phyloP scores from a whole-genome alignment of 1,140 invertebrate genomes.

The Palaemon carinicauda region DNA sequence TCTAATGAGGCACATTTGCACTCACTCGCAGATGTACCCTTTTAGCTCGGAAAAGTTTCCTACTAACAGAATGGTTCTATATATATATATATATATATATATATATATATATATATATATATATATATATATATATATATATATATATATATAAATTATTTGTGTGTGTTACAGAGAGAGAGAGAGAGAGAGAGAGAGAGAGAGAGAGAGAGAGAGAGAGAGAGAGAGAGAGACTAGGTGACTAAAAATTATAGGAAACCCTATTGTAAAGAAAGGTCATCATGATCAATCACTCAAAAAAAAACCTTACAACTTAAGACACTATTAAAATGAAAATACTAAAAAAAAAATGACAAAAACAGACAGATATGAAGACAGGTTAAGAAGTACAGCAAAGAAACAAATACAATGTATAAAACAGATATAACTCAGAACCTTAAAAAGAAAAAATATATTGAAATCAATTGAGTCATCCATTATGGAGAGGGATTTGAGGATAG shows the following conservation, averaged over 20 bases:
- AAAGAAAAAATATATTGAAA: background rate
- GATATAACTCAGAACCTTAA: background rate
- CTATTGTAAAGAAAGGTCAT: too few relatives aligned
- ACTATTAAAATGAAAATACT: too few relatives aligned
- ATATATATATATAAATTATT: background rate
- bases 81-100: background rate
- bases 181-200: background rate
- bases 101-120: background rate
- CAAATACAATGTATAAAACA: too few relatives aligned
- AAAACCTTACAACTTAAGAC: too few relatives aligned
- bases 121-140: slow-evolving; percentile 9
- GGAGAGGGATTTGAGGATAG: background rate
- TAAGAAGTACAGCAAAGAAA: background rate
- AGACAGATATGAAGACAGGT: background rate
- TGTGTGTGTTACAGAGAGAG: too few relatives aligned
- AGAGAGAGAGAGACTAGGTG: background rate
- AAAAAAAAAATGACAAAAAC: too few relatives aligned
- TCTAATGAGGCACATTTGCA: too few relatives aligned
- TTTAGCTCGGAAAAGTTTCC: too few relatives aligned
- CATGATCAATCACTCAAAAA: too few relatives aligned
- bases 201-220: background rate
- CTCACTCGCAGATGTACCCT: too few relatives aligned
- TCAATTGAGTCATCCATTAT: background rate
- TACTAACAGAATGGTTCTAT: too few relatives aligned
- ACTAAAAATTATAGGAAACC: too few relatives aligned